Percentiles rank a stretch among this genome's conserved stretches.
Conservation (phyloP, 2,797 vertebrate species). For the Caiman crocodilus region DNA sequence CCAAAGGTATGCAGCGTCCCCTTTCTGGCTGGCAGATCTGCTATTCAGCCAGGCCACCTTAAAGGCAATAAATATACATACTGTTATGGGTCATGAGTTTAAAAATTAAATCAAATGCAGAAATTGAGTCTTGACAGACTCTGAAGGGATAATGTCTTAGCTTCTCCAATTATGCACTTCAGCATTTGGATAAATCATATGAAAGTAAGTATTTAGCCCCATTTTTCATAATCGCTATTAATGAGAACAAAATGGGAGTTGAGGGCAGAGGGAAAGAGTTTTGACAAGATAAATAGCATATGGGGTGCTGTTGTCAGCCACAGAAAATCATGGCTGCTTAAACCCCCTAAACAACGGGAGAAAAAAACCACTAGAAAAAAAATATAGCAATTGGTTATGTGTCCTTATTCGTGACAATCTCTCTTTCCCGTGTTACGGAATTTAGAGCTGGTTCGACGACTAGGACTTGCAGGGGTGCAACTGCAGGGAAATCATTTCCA, state of each 20-base stretch:
- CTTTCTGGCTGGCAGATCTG: conserved; percentile 45
- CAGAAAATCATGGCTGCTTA: conserved; percentile 59
- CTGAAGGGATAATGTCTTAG: conserved; percentile 65
- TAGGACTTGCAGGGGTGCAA: background rate
- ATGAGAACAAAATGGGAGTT: conserved; percentile 74
- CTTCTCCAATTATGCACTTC: conserved; percentile 73
- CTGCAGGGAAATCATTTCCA: background rate
- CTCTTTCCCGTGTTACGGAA: background rate
- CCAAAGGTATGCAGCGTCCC: conserved; percentile 32
- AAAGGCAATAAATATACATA: conserved; percentile 58
- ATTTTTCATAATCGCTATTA: conserved; percentile 71
- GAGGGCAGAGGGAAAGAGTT: conserved; percentile 74
- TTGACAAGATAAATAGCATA: conserved; percentile 82
- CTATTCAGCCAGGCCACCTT: conserved; percentile 18
- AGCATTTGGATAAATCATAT: conserved; percentile 71
- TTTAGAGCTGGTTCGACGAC: conserved; percentile 7
- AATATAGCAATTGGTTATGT: background rate
- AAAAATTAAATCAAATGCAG: conserved; percentile 74
- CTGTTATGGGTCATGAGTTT: conserved; percentile 65
- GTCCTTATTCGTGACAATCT: background rate
- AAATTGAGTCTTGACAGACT: conserved; percentile 75
- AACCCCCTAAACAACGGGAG: conserved; percentile 59
- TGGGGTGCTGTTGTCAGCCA: conserved; percentile 75
- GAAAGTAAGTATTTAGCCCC: conserved; percentile 72
- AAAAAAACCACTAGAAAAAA: background rate